Base-by-base conservation (phyloP, 2,888 invertebrate genomes). In the Thera britannica region DNA sequence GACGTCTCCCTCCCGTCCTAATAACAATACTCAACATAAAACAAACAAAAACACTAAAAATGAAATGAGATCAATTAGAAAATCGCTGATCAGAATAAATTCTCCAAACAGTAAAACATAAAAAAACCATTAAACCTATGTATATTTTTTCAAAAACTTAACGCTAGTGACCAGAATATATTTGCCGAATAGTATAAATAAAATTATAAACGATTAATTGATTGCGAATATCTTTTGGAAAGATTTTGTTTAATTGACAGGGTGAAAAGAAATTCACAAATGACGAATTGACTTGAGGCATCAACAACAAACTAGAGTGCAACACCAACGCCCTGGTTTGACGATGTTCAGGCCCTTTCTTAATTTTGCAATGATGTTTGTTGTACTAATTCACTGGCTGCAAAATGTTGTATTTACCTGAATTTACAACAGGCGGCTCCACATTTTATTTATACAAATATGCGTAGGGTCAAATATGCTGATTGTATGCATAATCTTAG, bases 251-350 rank as follows among this genome's bases (percentile, higher is more conserved):
- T 92, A 93, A 93, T 93, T 93, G 93, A 93, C 93, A 84, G 88
- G 81, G 71, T 88, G 81, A 84, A 92, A 89, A 79, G 70, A 90
- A 90, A 89, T 80, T 84, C 84, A 84, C 83, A 74, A 79, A 84
- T 75, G 79, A 83, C 72, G 77, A 93, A 92, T 92, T 91, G 92
- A 92, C 93, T 83, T 81, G 88, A 89, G 90, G 90, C 89, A 56
- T 12, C 56, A 88, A 86, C 86, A 87, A 84, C 81, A 81, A 79
- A 81, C 82, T 82, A 83, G 76, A 71, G 71, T 65, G 67, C 70
- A 73, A 72, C 36, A 68, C 64, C 72, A 54, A 60, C 69, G 67
- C 58, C 46, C 61, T 72, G 67, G 48, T 8, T 51, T 49, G 12
- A 48, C 7, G 35, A 38, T 57, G 57, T 38, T 56, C n/a, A 49